Base-by-base conservation (phyloP, 2,888 invertebrate species). In the Drosophila kuntzei region DNA sequence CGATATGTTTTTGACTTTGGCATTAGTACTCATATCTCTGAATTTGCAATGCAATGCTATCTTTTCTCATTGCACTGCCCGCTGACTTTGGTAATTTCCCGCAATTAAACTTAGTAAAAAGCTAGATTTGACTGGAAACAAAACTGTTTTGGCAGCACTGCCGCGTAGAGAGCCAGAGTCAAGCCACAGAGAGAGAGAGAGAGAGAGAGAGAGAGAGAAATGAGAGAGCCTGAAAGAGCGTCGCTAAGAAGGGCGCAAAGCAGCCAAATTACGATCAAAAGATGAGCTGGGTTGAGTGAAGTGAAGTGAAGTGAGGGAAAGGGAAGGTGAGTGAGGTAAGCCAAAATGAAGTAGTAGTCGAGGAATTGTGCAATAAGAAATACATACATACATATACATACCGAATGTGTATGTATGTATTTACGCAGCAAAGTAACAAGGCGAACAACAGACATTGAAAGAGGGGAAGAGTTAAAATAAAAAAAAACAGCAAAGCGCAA, bases 301-400 rank as follows among this genome's bases (percentile, higher is more conserved):
- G 47, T 27, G 20, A 20, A 29, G 39, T 29, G 27, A 34, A 22
- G 29, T 29, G 43, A 25, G 6, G 25, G 25, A 5, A 55, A 14
- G 47, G 29, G 49, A 50, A 57, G 65, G 55, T 57, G 29, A 70
- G 75, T 55, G 54, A 67, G 72, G 67, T 60, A 72, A 72, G 46
- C 66, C 59, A 18, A 50, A 66, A 73, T 68, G 46, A 55, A 49
- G 51, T 55, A 32, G 73, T 68, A 67, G 68, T 64, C 72, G 44
- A 44, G 55, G 43, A 58, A 61, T 68, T 78, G 61, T 68, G 71
- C 75, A 81, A 79, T 74, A 71, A 68, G 68, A 63, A 65, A 58
- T 53, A 54, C 36, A 25, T 41, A 51, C 22, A 39, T 18, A 63
- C n/a, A 36, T n/a, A 39, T 9, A 50, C 14, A 39, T 32, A 47